These are phyloP conservation scores for Drosophila takahashii DNA, from an alignment of 1,140 invertebrate genomes.

Conservation along the genomic window DNA sequence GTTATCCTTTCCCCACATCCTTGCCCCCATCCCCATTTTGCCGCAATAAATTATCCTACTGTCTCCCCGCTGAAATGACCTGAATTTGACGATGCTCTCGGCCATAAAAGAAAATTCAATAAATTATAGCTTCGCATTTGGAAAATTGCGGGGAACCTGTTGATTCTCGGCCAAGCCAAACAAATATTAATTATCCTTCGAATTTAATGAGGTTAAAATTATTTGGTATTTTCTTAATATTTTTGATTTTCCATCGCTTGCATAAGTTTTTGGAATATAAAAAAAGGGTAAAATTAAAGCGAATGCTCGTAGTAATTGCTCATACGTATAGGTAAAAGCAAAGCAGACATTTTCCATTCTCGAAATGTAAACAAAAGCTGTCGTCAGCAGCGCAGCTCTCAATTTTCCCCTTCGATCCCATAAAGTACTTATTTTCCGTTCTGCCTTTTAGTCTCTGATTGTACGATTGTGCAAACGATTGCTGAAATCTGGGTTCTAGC, in stretches of 20 bases:
- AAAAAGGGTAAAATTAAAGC: too few species aligned
- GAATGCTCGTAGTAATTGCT: too few species aligned
- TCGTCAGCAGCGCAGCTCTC: not conserved
- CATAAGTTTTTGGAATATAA: too few species aligned
- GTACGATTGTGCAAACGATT: not conserved
- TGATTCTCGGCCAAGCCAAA: not conserved
- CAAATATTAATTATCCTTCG: not conserved
- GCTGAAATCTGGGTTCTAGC: not conserved
- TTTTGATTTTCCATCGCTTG: too few species aligned
- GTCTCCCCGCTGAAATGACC: not conserved
- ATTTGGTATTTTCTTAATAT: not conserved
- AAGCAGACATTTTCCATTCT: not conserved
- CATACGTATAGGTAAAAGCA: too few species aligned
- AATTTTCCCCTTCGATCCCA: constrained; percentile 2
- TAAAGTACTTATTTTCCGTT: not conserved
- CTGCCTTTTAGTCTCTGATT: constrained; percentile 4
- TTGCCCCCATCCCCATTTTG: not conserved
- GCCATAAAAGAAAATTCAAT: not conserved
- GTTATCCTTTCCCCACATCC: not conserved
- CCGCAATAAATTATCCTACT: not conserved
- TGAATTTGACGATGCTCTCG: not conserved
- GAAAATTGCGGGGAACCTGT: not conserved
- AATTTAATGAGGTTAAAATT: not conserved
- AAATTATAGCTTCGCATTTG: not conserved
- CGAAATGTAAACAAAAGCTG: not conserved